These are phyloP conservation scores for Drosophila austrosaltans DNA, from an alignment of 2,888 invertebrate species.

Conservation along the genomic window DNA sequence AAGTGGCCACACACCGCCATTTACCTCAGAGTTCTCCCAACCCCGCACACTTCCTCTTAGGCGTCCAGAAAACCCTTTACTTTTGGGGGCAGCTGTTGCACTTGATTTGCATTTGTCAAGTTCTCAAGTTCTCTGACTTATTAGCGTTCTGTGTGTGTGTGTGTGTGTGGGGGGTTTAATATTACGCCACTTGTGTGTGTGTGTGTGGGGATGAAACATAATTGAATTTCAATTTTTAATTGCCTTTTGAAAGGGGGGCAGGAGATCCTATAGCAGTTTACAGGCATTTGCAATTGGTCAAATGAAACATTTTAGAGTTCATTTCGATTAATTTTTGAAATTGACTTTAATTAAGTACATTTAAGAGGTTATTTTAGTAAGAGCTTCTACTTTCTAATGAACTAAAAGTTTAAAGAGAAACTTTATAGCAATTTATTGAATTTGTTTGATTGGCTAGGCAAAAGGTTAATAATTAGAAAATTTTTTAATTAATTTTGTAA, in stretches of 20 bases:
- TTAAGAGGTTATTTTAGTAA: background rate
- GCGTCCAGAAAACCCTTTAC: background rate
- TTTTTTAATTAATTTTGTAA: no score
- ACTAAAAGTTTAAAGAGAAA: no score
- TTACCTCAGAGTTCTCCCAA: slow-evolving; percentile 25
- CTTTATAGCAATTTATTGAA: no score
- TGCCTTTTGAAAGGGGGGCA: slow-evolving; percentile 12
- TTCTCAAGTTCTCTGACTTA: slow-evolving; percentile 44
- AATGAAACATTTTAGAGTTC: slow-evolving; percentile 1
- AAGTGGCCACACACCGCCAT: slow-evolving; percentile 43
- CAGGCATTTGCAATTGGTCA: slow-evolving; percentile 1
- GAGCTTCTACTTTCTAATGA: background rate
- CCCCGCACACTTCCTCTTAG: background rate
- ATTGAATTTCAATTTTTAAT: slow-evolving; percentile 30
- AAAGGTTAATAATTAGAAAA: no score
- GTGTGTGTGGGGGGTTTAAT: background rate
- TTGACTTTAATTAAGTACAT: background rate
- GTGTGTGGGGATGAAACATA: background rate
- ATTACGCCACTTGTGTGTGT: slow-evolving; percentile 1
- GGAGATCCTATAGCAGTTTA: background rate
- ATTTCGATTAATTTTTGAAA: background rate
- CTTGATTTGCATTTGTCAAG: slow-evolving; percentile 51
- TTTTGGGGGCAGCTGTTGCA: slow-evolving; percentile 42
- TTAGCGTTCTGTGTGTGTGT: slow-evolving; percentile 24
- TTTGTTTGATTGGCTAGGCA: no score